A percentile compares a stretch with the other conserved stretches of the same genome.
These are phyloP conservation scores for Anthopleura xanthogrammica DNA, from an alignment of 92 coral and sea anemone genomes.

Conservation along the genomic window DNA sequence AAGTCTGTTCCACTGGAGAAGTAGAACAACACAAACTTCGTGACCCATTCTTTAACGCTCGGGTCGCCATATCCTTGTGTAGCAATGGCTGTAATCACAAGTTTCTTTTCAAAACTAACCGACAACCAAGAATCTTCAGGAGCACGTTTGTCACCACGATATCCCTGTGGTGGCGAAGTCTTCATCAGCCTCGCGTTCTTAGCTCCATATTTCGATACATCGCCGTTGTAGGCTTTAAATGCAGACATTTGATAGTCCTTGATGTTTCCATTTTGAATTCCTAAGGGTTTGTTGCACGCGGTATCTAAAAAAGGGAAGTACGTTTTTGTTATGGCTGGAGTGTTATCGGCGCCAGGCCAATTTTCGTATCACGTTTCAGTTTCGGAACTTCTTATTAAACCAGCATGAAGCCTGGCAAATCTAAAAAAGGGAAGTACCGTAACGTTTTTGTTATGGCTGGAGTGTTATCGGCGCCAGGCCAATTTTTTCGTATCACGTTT, in stretches of 20 bases:
- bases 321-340: too few species aligned
- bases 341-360: too few species aligned
- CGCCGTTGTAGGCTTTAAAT: conserved; percentile 29
- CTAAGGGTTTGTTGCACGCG: conserved; percentile 29
- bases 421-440: neutral
- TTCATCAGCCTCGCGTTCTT: conserved; percentile 42
- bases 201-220: conserved; percentile 37
- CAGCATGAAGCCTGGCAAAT: neutral
- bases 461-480: too few species aligned
- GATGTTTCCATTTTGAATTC: conserved; percentile 40
- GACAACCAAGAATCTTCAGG: conserved; percentile 19
- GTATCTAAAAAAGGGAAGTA: neutral
- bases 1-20: neutral
- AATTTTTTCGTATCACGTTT: too few species aligned
- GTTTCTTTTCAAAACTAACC: conserved; percentile 24
- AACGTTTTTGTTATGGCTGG: too few species aligned
- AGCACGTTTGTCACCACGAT: conserved; percentile 28
- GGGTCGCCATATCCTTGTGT: conserved; percentile 57
- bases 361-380: too few species aligned
- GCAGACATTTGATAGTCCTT: conserved; percentile 33
- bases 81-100: conserved; percentile 53
- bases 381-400: too few species aligned
- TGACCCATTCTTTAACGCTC: conserved; percentile 47
- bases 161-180: conserved; percentile 35
- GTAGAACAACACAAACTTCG: conserved; percentile 24